A percentile compares a stretch with the other conserved stretches of the same genome.
Conservation (phyloP, 2,888 invertebrate genomes). For the Trisateles emortualis region DNA sequence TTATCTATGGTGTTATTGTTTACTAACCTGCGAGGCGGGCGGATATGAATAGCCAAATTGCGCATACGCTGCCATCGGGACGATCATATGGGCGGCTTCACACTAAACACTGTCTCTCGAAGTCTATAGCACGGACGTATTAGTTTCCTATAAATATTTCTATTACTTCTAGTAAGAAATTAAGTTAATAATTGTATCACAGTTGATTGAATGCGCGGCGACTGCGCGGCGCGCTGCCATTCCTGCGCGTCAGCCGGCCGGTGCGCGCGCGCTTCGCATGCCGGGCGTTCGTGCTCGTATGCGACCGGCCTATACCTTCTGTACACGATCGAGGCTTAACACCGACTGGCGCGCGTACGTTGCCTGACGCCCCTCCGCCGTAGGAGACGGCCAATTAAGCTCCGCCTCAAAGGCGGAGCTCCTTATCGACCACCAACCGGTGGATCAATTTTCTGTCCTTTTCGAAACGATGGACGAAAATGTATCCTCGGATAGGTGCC, state of each 20-base stretch:
- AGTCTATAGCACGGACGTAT: constrained; percentile 80
- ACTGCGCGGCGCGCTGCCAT: constrained; percentile 82
- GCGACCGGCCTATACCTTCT: constrained; percentile 75
- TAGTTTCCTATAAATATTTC: constrained; percentile 65
- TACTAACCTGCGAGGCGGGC: constrained; percentile 95
- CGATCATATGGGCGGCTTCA: constrained; percentile 86
- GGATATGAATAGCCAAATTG: constrained; percentile 97
- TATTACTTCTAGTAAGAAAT: constrained; percentile 65
- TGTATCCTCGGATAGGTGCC: constrained; percentile 63
- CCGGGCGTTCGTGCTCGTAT: constrained; percentile 63
- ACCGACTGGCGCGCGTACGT: constrained; percentile 84
- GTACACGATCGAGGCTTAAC: constrained; percentile 77
- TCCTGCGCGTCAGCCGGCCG: constrained; percentile 78
- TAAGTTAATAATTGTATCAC: constrained; percentile 78
- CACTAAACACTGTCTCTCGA: constrained; percentile 84
- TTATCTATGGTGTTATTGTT: not conserved
- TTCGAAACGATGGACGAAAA: constrained; percentile 62
- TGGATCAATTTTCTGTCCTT: constrained; percentile 69
- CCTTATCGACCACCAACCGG: constrained; percentile 66
- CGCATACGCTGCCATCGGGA: constrained; percentile 92
- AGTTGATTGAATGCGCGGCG: constrained; percentile 80
- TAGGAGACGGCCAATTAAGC: constrained; percentile 76
- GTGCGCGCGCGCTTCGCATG: constrained; percentile 79
- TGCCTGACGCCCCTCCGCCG: constrained; percentile 82
- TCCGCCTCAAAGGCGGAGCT: constrained; percentile 73